Conservation (phyloP, 2,113 vertebrate genomes). For the Macroglossus sobrinus region DNA sequence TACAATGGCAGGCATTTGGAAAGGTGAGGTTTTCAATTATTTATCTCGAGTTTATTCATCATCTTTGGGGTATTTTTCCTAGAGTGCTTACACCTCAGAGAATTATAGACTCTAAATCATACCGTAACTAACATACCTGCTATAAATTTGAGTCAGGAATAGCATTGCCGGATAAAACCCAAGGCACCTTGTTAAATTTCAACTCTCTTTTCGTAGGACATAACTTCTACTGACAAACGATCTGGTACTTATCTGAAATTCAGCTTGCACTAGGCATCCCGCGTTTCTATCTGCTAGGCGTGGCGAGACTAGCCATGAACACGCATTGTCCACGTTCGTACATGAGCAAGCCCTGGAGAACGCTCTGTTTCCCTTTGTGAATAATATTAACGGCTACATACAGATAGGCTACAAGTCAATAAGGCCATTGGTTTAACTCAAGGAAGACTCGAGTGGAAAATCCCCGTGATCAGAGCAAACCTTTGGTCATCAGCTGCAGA, state of each 20-base stretch:
- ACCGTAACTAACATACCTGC: background rate
- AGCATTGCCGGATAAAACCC: background rate
- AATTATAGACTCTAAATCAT: background rate
- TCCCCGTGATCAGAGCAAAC: background rate
- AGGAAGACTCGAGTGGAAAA: background rate
- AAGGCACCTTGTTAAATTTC: background rate
- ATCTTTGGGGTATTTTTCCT: background rate
- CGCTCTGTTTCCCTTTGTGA: background rate
- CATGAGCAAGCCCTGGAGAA: background rate
- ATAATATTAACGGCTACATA: background rate
- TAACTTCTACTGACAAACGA: background rate
- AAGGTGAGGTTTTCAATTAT: background rate
- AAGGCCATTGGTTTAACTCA: background rate
- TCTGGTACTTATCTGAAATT: background rate
- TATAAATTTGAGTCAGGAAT: background rate
- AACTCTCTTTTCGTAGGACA: background rate
- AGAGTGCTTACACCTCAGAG: background rate
- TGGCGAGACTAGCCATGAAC: background rate
- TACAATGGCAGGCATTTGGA: background rate
- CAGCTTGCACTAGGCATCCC: background rate
- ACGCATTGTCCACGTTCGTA: background rate
- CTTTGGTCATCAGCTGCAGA: background rate
- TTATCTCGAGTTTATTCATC: background rate
- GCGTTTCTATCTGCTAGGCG: background rate
- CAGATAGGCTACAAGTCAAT: background rate